Evolutionary conservation across 2,888 invertebrate genomes (phyloP).

Genomic region (Eupithecia pulchellata): DNA sequence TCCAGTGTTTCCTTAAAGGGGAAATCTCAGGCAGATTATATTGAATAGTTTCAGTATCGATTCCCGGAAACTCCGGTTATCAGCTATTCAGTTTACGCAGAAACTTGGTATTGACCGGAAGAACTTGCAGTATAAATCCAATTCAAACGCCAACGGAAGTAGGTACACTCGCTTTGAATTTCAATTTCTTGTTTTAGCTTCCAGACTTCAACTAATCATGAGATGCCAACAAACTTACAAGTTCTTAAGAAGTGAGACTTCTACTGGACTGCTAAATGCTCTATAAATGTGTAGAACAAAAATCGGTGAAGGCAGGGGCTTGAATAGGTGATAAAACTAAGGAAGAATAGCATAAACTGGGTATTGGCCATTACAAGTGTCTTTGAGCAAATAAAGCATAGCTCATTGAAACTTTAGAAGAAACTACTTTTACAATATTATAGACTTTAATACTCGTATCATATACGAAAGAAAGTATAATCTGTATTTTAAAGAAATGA

Average conservation of each 20-base stretch:
- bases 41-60: constrained; percentile 13
- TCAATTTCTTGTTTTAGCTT: constrained; percentile 39
- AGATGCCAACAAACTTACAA: constrained; percentile 27
- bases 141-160: constrained; percentile 35
- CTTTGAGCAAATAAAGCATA: no score
- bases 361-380: no score
- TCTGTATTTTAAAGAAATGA: no score
- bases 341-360: no score
- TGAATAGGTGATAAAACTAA: no score
- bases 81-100: constrained; percentile 31
- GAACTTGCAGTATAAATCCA: constrained; percentile 37
- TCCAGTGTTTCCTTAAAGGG: neutral
- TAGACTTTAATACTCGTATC: no score
- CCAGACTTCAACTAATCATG: constrained; percentile 27
- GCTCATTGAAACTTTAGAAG: no score
- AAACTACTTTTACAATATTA: no score
- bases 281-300: neutral
- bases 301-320: no score
- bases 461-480: no score
- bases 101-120: constrained; percentile 31
- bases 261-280: no score
- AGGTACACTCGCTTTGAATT: constrained; percentile 38
- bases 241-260: neutral
- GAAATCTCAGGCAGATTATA: constrained; percentile 5
- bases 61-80: constrained; percentile 26